Evolutionary conservation across 2,888 invertebrate genomes (phyloP).

Genomic region (Biston stratarius): DNA sequence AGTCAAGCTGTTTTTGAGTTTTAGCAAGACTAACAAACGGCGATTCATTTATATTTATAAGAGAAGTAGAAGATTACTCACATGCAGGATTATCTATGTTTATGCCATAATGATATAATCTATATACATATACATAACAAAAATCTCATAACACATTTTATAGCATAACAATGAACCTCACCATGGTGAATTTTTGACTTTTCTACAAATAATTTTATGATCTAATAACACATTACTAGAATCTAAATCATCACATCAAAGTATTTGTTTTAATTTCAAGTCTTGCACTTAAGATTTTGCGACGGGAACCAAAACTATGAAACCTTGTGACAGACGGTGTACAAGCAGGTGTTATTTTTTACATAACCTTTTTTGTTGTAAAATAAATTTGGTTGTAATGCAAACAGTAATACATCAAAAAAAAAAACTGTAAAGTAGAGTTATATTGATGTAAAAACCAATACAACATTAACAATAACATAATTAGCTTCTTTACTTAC

Average conservation of each 20-base stretch:
- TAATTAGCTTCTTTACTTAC: constrained; percentile 19
- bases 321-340: constrained; percentile 47
- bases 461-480: not conserved
- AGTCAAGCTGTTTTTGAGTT: no score
- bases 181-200: constrained; percentile 15
- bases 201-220: constrained; percentile 43
- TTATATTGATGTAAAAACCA: not conserved
- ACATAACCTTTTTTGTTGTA: constrained; percentile 32
- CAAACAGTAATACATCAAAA: not conserved
- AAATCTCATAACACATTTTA: no score
- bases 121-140: no score
- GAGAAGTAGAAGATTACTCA: no score
- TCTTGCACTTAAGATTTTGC: constrained; percentile 49
- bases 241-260: constrained; percentile 38
- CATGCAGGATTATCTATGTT: no score
- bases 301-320: constrained; percentile 52
- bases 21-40: no score
- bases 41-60: no score
- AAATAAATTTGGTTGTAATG: constrained; percentile 15
- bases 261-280: constrained; percentile 42
- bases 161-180: not conserved
- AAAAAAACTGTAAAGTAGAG: no score
- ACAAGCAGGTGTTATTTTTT: constrained; percentile 47
- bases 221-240: constrained; percentile 41
- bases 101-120: no score